phyloP scores from a whole-genome alignment of 2,113 vertebrate genomes.

The Trogon melanurus region DNA sequence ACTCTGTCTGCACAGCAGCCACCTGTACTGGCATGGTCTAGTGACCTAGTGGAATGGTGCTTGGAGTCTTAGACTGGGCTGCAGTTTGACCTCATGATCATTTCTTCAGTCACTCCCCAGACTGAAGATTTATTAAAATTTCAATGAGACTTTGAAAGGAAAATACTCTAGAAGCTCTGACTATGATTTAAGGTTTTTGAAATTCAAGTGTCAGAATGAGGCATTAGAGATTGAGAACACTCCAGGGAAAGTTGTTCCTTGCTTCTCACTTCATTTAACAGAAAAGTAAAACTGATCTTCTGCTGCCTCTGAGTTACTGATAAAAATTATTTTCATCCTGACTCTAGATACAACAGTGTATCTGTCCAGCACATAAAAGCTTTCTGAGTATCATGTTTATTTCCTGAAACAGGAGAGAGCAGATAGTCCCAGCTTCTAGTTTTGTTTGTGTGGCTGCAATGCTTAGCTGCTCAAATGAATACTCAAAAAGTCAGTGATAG shows the following conservation, averaged over 20 bases:
- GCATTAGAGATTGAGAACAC: neutral
- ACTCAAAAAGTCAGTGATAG: neutral
- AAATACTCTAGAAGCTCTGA: neutral
- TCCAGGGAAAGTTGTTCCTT: neutral
- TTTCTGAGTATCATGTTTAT: neutral
- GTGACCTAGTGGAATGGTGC: neutral
- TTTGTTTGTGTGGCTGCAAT: neutral
- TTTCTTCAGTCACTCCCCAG: neutral
- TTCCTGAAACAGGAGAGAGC: neutral
- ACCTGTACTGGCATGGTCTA: neutral
- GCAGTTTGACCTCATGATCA: neutral
- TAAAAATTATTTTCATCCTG: neutral
- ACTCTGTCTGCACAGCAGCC: rapidly evolving
- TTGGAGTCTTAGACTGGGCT: neutral
- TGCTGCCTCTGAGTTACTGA: neutral
- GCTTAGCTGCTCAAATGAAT: neutral
- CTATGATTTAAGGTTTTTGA: neutral
- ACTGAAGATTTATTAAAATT: neutral
- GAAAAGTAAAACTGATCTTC: neutral
- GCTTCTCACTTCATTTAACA: neutral
- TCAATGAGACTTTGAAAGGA: neutral
- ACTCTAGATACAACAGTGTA: neutral
- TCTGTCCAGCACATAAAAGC: neutral
- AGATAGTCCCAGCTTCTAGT: neutral
- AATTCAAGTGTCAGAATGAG: neutral